Conservation (phyloP, 2,797 vertebrate genomes). For the Anableps anableps region DNA sequence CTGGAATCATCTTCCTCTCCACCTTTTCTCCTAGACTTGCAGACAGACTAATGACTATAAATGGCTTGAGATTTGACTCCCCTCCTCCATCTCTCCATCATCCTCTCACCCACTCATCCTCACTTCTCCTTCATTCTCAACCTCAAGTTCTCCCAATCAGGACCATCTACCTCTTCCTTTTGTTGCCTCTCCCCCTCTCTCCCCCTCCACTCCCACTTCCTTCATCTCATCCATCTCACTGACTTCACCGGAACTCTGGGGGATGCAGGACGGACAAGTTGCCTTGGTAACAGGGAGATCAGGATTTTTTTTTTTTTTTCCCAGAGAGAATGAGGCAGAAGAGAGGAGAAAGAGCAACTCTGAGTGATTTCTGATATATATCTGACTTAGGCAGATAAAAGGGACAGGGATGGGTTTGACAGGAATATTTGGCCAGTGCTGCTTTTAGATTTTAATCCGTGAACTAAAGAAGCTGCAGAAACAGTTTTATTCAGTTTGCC, state of each 20-base stretch:
- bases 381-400: constrained; percentile 58
- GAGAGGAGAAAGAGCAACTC: constrained; percentile 54
- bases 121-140: constrained; percentile 24
- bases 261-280: constrained; percentile 84
- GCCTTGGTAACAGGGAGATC: constrained; percentile 84
- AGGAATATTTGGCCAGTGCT: constrained; percentile 33
- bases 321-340: constrained; percentile 29
- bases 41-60: constrained; percentile 65
- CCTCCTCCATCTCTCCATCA: constrained; percentile 43
- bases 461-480: constrained; percentile 36
- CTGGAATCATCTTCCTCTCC: constrained; percentile 36
- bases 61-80: constrained; percentile 57
- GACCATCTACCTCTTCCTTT: constrained; percentile 54
- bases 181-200: constrained; percentile 18
- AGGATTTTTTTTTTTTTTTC: constrained; percentile 51
- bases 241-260: constrained; percentile 80
- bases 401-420: constrained; percentile 48
- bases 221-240: constrained; percentile 76
- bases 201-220: constrained; percentile 48
- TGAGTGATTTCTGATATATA: constrained; percentile 51
- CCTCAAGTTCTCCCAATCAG: constrained; percentile 41
- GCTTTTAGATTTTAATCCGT: neutral
- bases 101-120: constrained; percentile 50
- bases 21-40: constrained; percentile 44
- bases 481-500: constrained; percentile 15